Conservation (phyloP, 2,113 vertebrate genomes). For the Kobus ellipsiprymnus region DNA sequence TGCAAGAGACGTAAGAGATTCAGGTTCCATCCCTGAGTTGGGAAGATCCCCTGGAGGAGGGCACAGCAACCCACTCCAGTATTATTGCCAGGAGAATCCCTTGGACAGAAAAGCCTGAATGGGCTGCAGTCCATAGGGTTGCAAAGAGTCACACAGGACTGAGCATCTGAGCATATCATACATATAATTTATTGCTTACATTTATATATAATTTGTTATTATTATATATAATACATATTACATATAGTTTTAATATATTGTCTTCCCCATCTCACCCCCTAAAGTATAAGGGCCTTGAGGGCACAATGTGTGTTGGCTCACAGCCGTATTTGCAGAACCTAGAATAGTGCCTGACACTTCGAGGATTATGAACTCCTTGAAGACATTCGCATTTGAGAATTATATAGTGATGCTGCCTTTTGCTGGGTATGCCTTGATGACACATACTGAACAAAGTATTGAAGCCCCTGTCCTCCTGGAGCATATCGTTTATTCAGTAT, state of each 20-base stretch:
- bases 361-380: not conserved
- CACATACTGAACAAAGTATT: not conserved
- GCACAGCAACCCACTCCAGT: not conserved
- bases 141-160: not conserved
- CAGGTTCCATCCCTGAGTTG: not conserved
- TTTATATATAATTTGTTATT: not conserved
- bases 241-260: not conserved
- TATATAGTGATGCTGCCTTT: not conserved
- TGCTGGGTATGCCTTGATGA: not conserved
- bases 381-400: not conserved
- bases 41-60: not conserved
- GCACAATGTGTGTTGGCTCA: not conserved
- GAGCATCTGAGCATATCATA: not conserved
- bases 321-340: not conserved
- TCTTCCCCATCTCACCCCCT: not conserved
- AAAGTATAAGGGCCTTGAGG: not conserved
- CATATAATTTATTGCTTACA: not conserved
- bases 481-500: accelerated
- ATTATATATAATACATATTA: not conserved
- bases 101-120: not conserved
- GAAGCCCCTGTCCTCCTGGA: not conserved
- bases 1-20: not conserved
- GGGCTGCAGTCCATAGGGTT: not conserved
- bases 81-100: not conserved
- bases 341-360: not conserved